Percentiles rank a stretch among this genome's conserved stretches.
Evolutionary conservation across 1,140 invertebrate genomes (phyloP).

Genomic region (Meloidogyne floridensis): DNA sequence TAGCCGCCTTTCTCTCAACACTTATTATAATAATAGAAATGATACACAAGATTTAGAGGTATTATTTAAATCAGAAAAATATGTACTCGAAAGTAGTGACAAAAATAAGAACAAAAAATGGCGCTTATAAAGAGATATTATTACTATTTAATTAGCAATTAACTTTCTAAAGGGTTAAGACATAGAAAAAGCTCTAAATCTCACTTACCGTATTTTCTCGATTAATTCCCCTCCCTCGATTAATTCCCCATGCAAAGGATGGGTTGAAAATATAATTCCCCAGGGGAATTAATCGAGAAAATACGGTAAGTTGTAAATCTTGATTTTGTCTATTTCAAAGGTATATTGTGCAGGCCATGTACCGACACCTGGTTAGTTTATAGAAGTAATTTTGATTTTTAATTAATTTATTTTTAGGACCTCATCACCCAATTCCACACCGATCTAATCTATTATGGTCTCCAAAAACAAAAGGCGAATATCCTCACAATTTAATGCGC

Average conservation of each 20-base stretch:
- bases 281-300: too few species aligned
- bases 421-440: slow-evolving; percentile 65
- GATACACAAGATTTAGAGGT: slow-evolving; percentile 65
- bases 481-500: slow-evolving; percentile 64
- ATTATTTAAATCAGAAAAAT: slow-evolving; percentile 3
- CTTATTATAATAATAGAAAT: slow-evolving; percentile 64
- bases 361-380: slow-evolving; percentile 49
- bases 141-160: too few species aligned
- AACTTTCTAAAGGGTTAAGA: too few species aligned
- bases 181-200: too few species aligned
- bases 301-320: too few species aligned
- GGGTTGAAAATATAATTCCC: too few species aligned
- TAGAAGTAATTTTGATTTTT: not conserved
- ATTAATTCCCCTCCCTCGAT: too few species aligned
- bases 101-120: slow-evolving; percentile 1
- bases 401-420: slow-evolving; percentile 36
- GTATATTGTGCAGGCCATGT: slow-evolving; percentile 65
- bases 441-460: slow-evolving; percentile 64
- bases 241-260: too few species aligned
- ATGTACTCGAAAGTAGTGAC: too few species aligned
- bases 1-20: slow-evolving; percentile 57
- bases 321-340: slow-evolving; percentile 24
- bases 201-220: too few species aligned
- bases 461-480: slow-evolving; percentile 65
- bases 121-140: too few species aligned